A percentile compares a stretch with the other conserved stretches of the same genome.
phyloP scores from a whole-genome alignment of 2,113 vertebrate species.

The Siniperca knerii region DNA sequence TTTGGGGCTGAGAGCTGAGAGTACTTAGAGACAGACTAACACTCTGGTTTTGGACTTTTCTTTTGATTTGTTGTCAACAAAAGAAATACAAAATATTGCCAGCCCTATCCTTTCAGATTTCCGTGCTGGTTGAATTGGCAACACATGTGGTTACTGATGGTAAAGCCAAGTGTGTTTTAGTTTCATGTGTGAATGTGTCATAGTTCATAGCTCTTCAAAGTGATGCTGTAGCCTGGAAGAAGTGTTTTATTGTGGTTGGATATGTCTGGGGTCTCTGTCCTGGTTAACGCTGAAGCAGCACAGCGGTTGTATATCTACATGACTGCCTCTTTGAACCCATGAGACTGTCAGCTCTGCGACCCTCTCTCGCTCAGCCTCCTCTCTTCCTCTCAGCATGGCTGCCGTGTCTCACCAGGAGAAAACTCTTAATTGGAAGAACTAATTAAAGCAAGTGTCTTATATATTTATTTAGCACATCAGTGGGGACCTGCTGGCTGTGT shows the following conservation, averaged over 20 bases:
- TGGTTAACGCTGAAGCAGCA: slow-evolving; percentile 11
- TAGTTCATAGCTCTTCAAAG: slow-evolving; percentile 3
- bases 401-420: slow-evolving; percentile 27
- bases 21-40: no score
- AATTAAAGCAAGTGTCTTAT: slow-evolving; percentile 53
- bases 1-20: no score
- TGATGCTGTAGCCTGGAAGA: not conserved
- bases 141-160: not conserved
- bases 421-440: slow-evolving; percentile 51
- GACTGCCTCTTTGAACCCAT: slow-evolving; percentile 28
- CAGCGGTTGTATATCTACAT: not conserved
- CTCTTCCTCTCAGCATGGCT: slow-evolving; percentile 20
- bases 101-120: no score
- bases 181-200: slow-evolving; percentile 1
- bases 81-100: no score
- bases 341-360: not conserved
- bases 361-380: slow-evolving; percentile 18
- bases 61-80: no score
- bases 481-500: slow-evolving; percentile 22
- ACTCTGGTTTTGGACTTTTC: no score
- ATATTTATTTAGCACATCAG: slow-evolving; percentile 41
- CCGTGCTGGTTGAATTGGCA: not conserved
- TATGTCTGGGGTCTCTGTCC: slow-evolving; percentile 6
- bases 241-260: not conserved
- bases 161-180: not conserved